Evolutionary conservation across 2,888 invertebrate species (phyloP), one percentile per base, ranked within the genome.

Genomic region (Synergus gifuensis): DNA sequence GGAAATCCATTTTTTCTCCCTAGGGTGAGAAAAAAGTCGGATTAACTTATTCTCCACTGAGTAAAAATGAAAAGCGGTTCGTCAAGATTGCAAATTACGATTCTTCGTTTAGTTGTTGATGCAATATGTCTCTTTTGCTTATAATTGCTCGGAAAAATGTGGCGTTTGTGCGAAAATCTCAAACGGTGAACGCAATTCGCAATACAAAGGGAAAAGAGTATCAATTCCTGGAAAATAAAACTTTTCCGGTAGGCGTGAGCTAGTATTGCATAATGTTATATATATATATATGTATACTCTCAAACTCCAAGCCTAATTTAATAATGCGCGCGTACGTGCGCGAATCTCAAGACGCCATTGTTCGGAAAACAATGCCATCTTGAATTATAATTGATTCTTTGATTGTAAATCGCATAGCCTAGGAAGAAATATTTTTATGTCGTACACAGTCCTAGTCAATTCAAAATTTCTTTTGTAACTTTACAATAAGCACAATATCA

Each of bases 191-290:
- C 3, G 28, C 28, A 64, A 76, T 66, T 66, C 16, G 28, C 28
- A 64, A 76, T 66, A 76, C 16, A 36, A 16, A 60, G n/a, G 7
- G 9, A 54, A 40, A 66, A 46, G 58, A 66, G 46, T 62, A 62
- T 66, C 60, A 83, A 86, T 83, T 83, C 79, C 73, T 76, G 77
- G 82, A 86, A 88, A 86, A 87, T 82, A 81, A 81, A 87, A 87
- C 85, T 87, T 87, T 86, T 87, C 87, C 86, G 86, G 85, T 86
- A 83, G 83, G 83, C 84, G 83, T 79, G 80, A 73, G 76, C 62
- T 66, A 60, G 44, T n/a, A 49, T 80, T 79, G 76, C 76, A 77
- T 76, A 82, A 82, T 80, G 44, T 58, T 28, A 3, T 28, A 28
- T 28, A 28, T 28, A 3, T 54, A 28, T 54, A 28, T 28, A 28